Conservation (phyloP, 2,113 vertebrate genomes). For the Vanacampus margaritifer region DNA sequence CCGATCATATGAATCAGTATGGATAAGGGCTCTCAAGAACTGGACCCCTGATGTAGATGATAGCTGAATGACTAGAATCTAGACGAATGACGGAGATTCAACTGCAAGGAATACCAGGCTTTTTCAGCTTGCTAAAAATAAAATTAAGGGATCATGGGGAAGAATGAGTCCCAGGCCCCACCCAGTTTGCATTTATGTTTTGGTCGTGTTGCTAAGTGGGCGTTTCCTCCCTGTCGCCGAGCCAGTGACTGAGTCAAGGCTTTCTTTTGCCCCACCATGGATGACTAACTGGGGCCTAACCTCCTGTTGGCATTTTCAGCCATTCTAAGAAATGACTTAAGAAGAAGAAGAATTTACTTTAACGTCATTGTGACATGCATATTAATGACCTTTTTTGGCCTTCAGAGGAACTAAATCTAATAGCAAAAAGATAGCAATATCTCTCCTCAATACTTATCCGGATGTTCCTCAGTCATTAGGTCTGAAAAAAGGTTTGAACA, state of each 20-base stretch:
- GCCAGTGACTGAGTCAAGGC: conserved; percentile 48
- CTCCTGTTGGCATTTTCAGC: neutral
- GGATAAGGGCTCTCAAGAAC: too few species aligned
- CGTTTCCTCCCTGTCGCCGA: conserved; percentile 19
- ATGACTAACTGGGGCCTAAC: conserved; percentile 54
- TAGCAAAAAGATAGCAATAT: neutral
- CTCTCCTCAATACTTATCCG: neutral
- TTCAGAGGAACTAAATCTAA: neutral
- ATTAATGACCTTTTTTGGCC: neutral
- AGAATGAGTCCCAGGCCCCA: neutral
- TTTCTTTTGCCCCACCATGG: conserved; percentile 56
- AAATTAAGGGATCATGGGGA: neutral
- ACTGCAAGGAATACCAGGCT: too few species aligned
- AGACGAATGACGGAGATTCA: neutral
- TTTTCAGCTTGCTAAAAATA: too few species aligned
- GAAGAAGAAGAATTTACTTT: neutral
- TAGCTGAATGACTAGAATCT: too few species aligned
- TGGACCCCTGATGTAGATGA: too few species aligned
- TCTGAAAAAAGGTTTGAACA: neutral
- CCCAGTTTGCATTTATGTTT: conserved; percentile 40
- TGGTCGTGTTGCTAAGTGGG: conserved; percentile 45
- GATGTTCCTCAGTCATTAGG: neutral
- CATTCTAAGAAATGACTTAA: neutral
- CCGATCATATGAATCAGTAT: too few species aligned
- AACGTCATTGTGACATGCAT: neutral